phyloP scores from a whole-genome alignment of 2,113 vertebrate genomes.

The Varanus komodoensis region DNA sequence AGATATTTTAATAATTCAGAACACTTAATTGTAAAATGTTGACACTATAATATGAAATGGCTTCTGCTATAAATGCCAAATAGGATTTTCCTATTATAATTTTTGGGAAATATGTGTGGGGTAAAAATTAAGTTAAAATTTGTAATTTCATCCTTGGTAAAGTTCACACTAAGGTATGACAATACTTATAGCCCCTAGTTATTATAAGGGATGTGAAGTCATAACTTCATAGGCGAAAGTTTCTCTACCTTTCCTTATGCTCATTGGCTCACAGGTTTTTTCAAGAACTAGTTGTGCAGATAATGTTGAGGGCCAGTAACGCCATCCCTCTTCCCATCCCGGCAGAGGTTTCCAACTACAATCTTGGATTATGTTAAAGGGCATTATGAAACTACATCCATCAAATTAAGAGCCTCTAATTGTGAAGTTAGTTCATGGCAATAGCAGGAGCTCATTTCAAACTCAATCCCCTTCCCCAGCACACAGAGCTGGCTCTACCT shows the following conservation, averaged over 20 bases:
- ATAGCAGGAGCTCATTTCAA: too few species aligned
- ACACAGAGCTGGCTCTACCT: too few species aligned
- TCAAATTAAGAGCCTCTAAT: too few species aligned
- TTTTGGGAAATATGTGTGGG: background rate
- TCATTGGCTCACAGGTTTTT: background rate
- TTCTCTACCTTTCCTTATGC: background rate
- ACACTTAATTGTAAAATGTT: constrained; percentile 30
- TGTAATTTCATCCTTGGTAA: constrained; percentile 13
- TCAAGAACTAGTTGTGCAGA: too few species aligned
- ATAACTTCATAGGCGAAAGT: background rate
- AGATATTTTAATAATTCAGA: constrained; percentile 32
- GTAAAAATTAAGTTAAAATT: background rate
- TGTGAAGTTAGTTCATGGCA: too few species aligned
- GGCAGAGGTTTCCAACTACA: too few species aligned
- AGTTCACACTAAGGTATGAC: background rate
- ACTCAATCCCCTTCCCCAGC: too few species aligned
- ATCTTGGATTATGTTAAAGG: too few species aligned
- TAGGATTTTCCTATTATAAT: background rate
- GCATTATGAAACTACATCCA: too few species aligned
- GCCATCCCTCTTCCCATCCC: too few species aligned
- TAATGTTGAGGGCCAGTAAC: too few species aligned
- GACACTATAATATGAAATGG: constrained; percentile 7
- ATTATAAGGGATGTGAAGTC: background rate
- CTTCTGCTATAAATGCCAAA: constrained; percentile 19
- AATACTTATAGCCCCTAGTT: background rate